These are phyloP conservation scores for Callipepla californica DNA, from an alignment of 2,113 vertebrate genomes.

Conservation along the genomic window DNA sequence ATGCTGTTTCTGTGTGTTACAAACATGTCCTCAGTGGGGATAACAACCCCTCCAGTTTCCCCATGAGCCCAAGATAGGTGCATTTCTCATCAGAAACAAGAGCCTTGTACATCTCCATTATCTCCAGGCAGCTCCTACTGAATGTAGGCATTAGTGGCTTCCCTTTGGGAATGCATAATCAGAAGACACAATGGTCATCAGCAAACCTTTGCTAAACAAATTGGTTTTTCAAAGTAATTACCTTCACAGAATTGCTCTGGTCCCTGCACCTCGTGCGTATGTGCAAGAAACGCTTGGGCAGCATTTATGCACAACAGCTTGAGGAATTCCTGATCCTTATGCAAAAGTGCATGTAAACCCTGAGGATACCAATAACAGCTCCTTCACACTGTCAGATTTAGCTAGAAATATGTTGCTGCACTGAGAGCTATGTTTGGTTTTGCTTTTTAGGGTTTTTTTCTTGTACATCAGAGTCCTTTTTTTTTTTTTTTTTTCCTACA, in stretches of 20 bases:
- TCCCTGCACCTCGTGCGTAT: background rate
- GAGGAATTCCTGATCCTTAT: conserved; percentile 1
- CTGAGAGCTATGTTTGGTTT: conserved; percentile 48
- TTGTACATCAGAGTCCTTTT: background rate
- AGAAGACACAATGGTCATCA: background rate
- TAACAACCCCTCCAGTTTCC: background rate
- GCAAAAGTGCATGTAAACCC: conserved; percentile 22
- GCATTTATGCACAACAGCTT: background rate
- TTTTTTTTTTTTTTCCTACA: background rate
- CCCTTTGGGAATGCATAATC: background rate
- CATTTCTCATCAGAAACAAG: background rate
- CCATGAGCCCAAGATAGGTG: accelerated
- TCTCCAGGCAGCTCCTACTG: background rate
- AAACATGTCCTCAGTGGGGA: accelerated
- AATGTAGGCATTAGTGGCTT: background rate
- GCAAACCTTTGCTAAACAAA: background rate
- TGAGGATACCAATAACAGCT: conserved; percentile 39
- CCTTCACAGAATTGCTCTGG: background rate
- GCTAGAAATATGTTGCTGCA: conserved; percentile 13
- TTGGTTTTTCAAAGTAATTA: conserved; percentile 14
- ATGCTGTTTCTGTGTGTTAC: background rate
- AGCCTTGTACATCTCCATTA: background rate
- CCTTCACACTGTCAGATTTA: conserved; percentile 9
- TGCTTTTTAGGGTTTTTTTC: background rate
- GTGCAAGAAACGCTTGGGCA: conserved; percentile 10